phyloP scores from a whole-genome alignment of 2,888 invertebrate species.

The Agrochola macilenta region DNA sequence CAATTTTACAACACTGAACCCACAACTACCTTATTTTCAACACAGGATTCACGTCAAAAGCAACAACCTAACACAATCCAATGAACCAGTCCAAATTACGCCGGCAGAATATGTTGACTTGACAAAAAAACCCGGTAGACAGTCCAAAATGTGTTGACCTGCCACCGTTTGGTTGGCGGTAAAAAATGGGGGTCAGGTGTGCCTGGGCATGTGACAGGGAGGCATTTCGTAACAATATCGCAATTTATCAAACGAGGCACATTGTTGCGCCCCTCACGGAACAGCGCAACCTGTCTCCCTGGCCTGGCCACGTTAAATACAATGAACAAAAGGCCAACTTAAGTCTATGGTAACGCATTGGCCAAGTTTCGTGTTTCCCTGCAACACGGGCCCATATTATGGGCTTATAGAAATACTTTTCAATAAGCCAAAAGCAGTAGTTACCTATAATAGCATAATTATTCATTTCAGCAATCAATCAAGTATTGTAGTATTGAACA shows the following conservation, averaged over 20 bases:
- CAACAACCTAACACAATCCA: slow-evolving; percentile 72
- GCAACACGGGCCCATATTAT: no score
- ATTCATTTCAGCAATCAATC: not conserved
- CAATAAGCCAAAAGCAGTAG: no score
- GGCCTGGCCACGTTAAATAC: slow-evolving; percentile 10
- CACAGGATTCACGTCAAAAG: slow-evolving; percentile 63
- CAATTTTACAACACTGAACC: slow-evolving; percentile 11
- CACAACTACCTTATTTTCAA: slow-evolving; percentile 26
- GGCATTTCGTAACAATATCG: slow-evolving; percentile 85
- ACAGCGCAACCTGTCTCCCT: slow-evolving; percentile 66
- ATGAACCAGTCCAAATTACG: slow-evolving; percentile 76
- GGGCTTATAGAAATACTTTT: no score
- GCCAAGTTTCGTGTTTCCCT: not conserved
- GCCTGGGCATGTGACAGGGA: slow-evolving; percentile 73
- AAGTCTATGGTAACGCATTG: not conserved
- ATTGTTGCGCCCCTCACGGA: slow-evolving; percentile 84
- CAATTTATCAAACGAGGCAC: slow-evolving; percentile 89
- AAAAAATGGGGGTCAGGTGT: slow-evolving; percentile 59
- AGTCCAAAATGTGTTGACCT: slow-evolving; percentile 61
- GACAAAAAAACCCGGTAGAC: slow-evolving; percentile 67
- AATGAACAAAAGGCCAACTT: slow-evolving; percentile 27
- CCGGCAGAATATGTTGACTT: slow-evolving; percentile 72
- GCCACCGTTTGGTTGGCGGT: slow-evolving; percentile 9
- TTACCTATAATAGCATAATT: not conserved
- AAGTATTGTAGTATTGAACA: not conserved